These are phyloP conservation scores for Stomorhina lunata DNA, from an alignment of 2,888 invertebrate species.

Conservation along the genomic window DNA sequence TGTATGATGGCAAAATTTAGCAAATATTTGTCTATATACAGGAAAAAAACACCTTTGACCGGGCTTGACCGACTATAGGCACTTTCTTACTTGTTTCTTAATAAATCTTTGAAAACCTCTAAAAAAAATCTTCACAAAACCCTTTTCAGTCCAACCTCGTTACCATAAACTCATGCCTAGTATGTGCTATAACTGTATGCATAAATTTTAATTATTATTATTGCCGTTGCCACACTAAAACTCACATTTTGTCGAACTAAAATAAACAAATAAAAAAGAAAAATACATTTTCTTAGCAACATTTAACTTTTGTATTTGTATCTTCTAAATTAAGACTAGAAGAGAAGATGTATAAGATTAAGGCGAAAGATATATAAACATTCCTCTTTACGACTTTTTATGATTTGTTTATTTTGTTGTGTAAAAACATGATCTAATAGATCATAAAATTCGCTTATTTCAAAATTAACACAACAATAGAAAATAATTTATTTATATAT, in stretches of 20 bases:
- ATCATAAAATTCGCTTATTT: conserved; percentile 52
- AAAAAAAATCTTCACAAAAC: no score
- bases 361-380: neutral
- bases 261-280: conserved; percentile 56
- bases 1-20: no score
- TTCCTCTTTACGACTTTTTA: conserved; percentile 33
- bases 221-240: conserved; percentile 56
- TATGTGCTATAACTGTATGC: neutral
- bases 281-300: conserved; percentile 25
- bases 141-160: neutral
- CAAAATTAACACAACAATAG: conserved; percentile 28
- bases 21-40: no score
- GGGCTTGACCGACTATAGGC: no score
- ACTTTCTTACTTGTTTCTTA: no score
- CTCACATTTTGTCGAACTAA: conserved; percentile 55
- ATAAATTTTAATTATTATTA: neutral
- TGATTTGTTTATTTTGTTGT: conserved; percentile 59
- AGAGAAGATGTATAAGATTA: neutral
- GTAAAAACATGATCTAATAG: conserved; percentile 65
- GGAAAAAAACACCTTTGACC: no score
- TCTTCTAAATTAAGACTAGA: neutral
- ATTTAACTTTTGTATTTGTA: no score
- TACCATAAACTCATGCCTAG: neutral
- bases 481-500: conserved; percentile 1
- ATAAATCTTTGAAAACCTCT: no score